Conservation (phyloP, 2,797 vertebrate genomes). For the Neomorphus geoffroyi region DNA sequence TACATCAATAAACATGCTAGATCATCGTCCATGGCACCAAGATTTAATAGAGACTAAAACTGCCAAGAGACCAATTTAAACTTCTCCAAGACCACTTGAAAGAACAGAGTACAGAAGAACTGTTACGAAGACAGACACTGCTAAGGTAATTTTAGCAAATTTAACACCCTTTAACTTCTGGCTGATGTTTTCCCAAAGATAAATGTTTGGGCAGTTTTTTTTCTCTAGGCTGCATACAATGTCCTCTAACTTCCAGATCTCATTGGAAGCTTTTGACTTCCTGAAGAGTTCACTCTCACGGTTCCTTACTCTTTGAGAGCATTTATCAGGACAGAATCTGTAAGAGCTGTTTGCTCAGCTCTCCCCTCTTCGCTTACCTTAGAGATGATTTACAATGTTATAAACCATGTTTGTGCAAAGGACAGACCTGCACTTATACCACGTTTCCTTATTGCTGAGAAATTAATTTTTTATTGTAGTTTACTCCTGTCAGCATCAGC, state of each 20-base stretch:
- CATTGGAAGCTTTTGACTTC: neutral
- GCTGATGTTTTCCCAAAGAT: neutral
- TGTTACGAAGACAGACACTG: neutral
- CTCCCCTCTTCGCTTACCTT: neutral
- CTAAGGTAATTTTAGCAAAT: neutral
- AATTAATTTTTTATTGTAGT: neutral
- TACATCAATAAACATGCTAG: neutral
- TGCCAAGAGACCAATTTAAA: neutral
- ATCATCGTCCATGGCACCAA: neutral
- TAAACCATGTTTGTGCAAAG: neutral
- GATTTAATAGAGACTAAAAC: neutral
- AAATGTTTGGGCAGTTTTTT: rapidly evolving
- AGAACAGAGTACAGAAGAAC: neutral
- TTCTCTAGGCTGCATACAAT: neutral
- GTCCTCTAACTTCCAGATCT: neutral
- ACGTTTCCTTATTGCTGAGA: neutral
- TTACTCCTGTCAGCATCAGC: neutral
- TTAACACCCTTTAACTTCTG: neutral
- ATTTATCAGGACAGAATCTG: neutral
- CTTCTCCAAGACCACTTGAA: neutral
- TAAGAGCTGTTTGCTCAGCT: neutral
- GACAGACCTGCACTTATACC: neutral
- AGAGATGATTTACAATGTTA: neutral
- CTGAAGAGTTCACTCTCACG: neutral
- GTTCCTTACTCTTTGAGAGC: neutral